phyloP scores from a whole-genome alignment of 2,113 vertebrate species.

The Cyprichromis sp. region DNA sequence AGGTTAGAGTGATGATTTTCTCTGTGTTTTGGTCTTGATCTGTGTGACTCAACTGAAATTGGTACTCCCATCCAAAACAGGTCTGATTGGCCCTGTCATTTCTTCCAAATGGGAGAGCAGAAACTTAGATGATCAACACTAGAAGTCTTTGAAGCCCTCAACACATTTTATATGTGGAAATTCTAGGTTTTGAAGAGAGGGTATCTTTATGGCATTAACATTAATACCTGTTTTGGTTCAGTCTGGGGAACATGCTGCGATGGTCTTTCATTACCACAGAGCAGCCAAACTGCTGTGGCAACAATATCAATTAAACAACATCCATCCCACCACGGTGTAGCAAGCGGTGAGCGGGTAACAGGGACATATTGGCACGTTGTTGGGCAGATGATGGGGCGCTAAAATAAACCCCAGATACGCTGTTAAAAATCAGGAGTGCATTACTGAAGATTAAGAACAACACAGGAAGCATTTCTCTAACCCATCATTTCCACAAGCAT shows the following conservation, averaged over 20 bases:
- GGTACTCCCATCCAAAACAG: background rate
- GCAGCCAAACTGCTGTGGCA: conserved; percentile 10
- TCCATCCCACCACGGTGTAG: background rate
- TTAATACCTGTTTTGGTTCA: conserved; percentile 63
- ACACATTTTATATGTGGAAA: conserved; percentile 3
- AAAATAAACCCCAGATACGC: background rate
- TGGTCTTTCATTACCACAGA: conserved; percentile 50
- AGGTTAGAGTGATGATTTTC: background rate
- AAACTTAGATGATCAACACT: background rate
- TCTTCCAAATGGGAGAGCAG: background rate
- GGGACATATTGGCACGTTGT: background rate
- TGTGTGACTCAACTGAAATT: background rate
- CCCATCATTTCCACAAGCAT: background rate
- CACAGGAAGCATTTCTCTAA: background rate
- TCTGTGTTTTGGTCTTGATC: background rate
- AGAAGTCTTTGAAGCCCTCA: conserved; percentile 9
- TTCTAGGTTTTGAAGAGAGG: background rate
- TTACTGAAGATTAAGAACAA: background rate
- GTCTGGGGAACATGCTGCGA: background rate
- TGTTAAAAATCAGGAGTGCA: background rate
- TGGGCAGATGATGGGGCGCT: background rate
- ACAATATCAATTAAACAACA: conserved; percentile 32
- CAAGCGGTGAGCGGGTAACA: background rate
- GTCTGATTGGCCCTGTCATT: background rate
- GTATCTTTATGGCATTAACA: conserved; percentile 35